Conservation (phyloP, 92 coral and sea anemone genomes). For the Hydrozoanthus gracilis region DNA sequence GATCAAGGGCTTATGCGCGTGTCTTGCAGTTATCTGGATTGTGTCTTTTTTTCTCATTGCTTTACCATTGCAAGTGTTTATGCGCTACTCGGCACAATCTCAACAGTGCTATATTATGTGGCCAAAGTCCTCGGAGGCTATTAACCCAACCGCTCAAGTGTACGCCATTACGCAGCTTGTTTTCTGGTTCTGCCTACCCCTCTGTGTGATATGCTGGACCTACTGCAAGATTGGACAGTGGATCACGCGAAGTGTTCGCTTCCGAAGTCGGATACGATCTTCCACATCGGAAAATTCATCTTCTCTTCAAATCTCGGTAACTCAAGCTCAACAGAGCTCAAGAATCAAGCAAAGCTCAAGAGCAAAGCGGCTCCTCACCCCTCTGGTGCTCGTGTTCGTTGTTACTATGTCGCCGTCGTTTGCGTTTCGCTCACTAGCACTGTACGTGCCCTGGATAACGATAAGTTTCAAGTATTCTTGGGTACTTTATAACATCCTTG, state of each 20-base stretch:
- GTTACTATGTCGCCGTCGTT: slow-evolving; percentile 24
- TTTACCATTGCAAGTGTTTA: slow-evolving; percentile 7
- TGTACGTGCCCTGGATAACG: neutral
- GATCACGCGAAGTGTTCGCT: slow-evolving; percentile 36
- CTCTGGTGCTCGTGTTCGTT: slow-evolving; percentile 32
- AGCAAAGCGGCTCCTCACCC: slow-evolving; percentile 34
- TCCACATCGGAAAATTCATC: neutral
- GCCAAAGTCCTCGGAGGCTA: slow-evolving; percentile 1
- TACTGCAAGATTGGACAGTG: slow-evolving; percentile 28
- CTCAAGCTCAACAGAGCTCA: slow-evolving; percentile 7
- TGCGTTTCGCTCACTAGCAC: slow-evolving; percentile 26
- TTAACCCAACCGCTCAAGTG: slow-evolving; percentile 23
- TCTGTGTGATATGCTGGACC: slow-evolving; percentile 27
- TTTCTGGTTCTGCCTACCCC: slow-evolving; percentile 33
- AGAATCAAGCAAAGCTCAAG: slow-evolving; percentile 19
- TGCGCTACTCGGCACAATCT: neutral
- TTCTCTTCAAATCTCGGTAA: neutral
- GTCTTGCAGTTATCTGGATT: slow-evolving; percentile 22
- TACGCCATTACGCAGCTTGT: slow-evolving; percentile 4
- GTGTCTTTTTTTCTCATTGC: slow-evolving; percentile 13
- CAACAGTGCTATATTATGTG: slow-evolving; percentile 5
- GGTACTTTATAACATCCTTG: slow-evolving; percentile 3
- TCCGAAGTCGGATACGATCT: neutral
- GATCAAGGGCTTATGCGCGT: neutral
- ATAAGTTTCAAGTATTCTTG: neutral